Conservation (phyloP, 2,113 vertebrate species). For the Gymnarchus niloticus region DNA sequence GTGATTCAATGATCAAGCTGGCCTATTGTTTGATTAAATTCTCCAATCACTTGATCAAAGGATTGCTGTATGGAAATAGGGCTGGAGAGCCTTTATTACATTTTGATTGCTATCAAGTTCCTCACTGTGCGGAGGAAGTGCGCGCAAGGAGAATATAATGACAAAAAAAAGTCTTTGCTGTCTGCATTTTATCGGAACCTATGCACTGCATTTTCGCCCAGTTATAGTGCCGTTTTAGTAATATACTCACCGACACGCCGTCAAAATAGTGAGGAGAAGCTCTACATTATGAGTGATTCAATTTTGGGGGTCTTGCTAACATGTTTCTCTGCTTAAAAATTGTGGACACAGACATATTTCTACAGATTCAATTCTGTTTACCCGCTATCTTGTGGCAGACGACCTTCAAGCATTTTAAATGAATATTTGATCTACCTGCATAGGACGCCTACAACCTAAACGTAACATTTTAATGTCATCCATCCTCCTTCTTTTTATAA, state of each 20-base stretch:
- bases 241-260: neutral
- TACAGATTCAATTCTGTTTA: neutral
- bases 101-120: neutral
- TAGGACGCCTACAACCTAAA: neutral
- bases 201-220: neutral
- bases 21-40: slow-evolving; percentile 48
- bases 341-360: neutral
- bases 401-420: slow-evolving; percentile 18
- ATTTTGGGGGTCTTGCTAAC: neutral
- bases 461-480: neutral
- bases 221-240: neutral
- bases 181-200: neutral
- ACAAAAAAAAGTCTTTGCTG: neutral
- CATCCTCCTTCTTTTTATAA: neutral
- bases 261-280: neutral
- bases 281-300: neutral
- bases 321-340: neutral
- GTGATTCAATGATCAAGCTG: slow-evolving; percentile 43
- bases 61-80: neutral
- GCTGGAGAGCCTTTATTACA: neutral
- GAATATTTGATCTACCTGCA: slow-evolving; percentile 10
- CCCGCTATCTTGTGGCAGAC: neutral
- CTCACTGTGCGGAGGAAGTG: neutral
- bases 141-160: neutral
- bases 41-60: slow-evolving; percentile 35